These are phyloP conservation scores for Sinocyclocheilus anshuiensis DNA, from an alignment of 2,113 vertebrate genomes.

Conservation along the genomic window DNA sequence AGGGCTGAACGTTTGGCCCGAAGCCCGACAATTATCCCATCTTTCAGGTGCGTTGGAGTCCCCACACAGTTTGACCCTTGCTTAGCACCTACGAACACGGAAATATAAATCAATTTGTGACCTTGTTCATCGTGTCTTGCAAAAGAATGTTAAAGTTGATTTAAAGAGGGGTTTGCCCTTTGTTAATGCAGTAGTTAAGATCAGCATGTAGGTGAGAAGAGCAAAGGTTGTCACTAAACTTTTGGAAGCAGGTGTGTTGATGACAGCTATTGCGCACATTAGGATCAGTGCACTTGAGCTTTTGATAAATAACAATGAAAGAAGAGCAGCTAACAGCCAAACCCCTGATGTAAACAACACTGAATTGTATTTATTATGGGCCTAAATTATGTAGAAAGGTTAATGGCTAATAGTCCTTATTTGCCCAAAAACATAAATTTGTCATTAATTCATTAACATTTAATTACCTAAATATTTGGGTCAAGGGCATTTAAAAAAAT, in stretches of 20 bases:
- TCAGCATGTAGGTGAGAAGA: constrained; percentile 54
- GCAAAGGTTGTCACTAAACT: constrained; percentile 42
- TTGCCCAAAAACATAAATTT: no score
- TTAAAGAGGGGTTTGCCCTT: constrained; percentile 61
- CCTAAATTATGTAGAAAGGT: not conserved
- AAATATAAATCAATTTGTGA: constrained; percentile 43
- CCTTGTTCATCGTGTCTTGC: not conserved
- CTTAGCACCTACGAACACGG: constrained; percentile 53
- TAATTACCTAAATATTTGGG: no score
- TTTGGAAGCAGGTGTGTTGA: constrained; percentile 43
- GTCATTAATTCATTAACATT: no score
- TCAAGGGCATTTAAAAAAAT: no score
- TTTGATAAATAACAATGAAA: not conserved
- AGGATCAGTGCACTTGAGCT: constrained; percentile 1
- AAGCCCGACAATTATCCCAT: constrained; percentile 74
- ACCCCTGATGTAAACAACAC: not conserved
- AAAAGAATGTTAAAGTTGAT: constrained; percentile 64
- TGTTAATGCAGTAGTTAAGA: constrained; percentile 63
- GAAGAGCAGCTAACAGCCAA: constrained; percentile 50
- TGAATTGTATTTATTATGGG: not conserved
- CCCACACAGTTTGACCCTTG: constrained; percentile 67
- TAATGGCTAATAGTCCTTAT: not conserved
- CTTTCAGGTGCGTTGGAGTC: constrained; percentile 72
- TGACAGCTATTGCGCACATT: constrained; percentile 7
- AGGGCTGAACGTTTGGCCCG: constrained; percentile 69